Conservation (phyloP, 2,888 invertebrate genomes). For the Leucania comma region DNA sequence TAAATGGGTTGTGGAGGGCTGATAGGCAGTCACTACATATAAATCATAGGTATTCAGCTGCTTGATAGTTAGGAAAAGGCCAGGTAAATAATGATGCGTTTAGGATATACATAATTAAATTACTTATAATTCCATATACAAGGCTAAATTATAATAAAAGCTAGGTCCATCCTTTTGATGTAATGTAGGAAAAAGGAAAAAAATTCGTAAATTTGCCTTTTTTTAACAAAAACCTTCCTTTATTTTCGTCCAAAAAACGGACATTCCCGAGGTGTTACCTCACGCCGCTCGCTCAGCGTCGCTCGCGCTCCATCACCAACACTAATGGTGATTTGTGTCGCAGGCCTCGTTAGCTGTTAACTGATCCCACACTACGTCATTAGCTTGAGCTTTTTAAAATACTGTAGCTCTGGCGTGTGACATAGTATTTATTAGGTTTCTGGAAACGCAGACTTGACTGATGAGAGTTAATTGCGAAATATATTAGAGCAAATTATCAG, state of each 20-base stretch:
- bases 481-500: too few relatives aligned
- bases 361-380: slow-evolving; percentile 74
- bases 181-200: too few relatives aligned
- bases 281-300: slow-evolving; percentile 39
- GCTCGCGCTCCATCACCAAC: slow-evolving; percentile 76
- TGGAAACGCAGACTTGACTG: slow-evolving; percentile 5
- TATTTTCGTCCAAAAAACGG: slow-evolving; percentile 18
- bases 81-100: too few relatives aligned
- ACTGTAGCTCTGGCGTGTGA: slow-evolving; percentile 15
- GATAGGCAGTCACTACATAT: too few relatives aligned
- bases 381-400: slow-evolving; percentile 59
- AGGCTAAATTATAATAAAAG: too few relatives aligned
- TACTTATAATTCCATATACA: too few relatives aligned
- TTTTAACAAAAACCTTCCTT: background rate
- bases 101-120: too few relatives aligned
- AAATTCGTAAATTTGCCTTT: too few relatives aligned
- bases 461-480: slow-evolving; percentile 5
- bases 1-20: too few relatives aligned
- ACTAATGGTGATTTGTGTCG: slow-evolving; percentile 88
- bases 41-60: too few relatives aligned
- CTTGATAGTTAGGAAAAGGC: too few relatives aligned
- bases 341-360: slow-evolving; percentile 83
- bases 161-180: too few relatives aligned
- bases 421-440: slow-evolving; percentile 30
- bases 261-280: slow-evolving; percentile 21